Evolutionary conservation across 2,113 vertebrate genomes (phyloP), one percentile per base, ranked within the genome.

Genomic region (Cavia aperea): DNA sequence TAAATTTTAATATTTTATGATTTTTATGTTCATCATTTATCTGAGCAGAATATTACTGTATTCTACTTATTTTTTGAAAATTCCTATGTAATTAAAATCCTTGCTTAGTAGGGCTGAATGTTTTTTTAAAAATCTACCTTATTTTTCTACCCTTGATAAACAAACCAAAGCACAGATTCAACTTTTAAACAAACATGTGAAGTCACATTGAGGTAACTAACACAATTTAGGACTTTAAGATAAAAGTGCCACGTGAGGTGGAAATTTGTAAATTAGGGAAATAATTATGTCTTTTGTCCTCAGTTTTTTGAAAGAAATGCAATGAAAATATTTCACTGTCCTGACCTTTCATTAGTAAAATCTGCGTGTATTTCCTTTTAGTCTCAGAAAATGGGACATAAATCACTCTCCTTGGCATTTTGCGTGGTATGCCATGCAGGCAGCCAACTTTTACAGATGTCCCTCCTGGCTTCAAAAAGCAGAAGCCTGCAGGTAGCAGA

Each of bases 371-470:
- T 54, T 91, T 95, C 81, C 88, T 94, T 81, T 95, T 11, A 90
- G 93, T 95, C 83, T 79, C 63, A 7, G 89, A 77, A 33, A 95
- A 92, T 91, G 68, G 92, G 68, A 95, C 91, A 96, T 96, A 97
- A 97, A 97, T 97, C 90, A 94, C 86, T 95, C 60, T 96, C 33
- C 63, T 87, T 97, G 84, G 90, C 91, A 96, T 90, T 96, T 96
- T 87, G 87, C 60, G 58, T 86, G 46, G 84, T 95, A 96, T 97
- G 68, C 87, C 95, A 65, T 83, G 86, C 94, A 8, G 12, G 77
- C 93, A 96, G 95, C 89, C 96, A 97, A 66, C 72, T 96, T 97
- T 92, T 96, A 94, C 95, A 97, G 96, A 96, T 97, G 96, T 92
- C 93, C 75, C 95, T 95, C 93, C 93, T 97, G 96, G 95, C 90